A percentile compares a stretch with the other conserved stretches of the same genome.
Conservation (phyloP, 1,140 invertebrate species). For the Camponotus vicinus region DNA sequence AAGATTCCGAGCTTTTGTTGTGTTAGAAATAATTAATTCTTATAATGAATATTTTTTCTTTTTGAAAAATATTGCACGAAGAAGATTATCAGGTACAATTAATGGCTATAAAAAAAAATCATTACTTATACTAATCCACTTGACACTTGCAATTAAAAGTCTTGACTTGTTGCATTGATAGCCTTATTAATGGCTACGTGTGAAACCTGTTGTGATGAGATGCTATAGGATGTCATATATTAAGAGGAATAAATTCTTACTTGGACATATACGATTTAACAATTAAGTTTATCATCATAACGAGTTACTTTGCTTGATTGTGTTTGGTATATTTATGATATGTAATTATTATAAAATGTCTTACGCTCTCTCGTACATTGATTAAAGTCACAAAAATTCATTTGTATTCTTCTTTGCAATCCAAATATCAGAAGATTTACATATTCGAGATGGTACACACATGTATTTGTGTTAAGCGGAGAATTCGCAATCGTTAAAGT, state of each 20-base stretch:
- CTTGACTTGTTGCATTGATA: constrained; percentile 57
- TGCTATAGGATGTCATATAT: background rate
- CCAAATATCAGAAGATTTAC: constrained; percentile 9
- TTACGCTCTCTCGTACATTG: background rate
- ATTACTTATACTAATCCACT: constrained; percentile 37
- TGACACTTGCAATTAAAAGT: constrained; percentile 53
- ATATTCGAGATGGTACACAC: background rate
- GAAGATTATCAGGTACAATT: constrained; percentile 46
- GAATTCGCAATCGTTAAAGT: background rate
- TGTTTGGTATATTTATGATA: constrained; percentile 5
- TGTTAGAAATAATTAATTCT: constrained; percentile 35
- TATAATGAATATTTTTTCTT: background rate
- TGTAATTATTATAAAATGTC: background rate
- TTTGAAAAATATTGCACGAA: constrained; percentile 1
- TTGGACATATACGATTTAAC: constrained; percentile 24
- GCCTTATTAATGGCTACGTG: constrained; percentile 60
- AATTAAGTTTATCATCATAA: constrained; percentile 44
- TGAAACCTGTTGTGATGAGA: constrained; percentile 22
- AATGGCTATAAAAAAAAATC: constrained; percentile 66
- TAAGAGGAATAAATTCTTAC: constrained; percentile 19
- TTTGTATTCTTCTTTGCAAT: background rate
- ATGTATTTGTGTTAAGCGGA: background rate
- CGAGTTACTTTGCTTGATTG: constrained; percentile 25
- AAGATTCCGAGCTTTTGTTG: background rate
- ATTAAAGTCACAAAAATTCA: constrained; percentile 9